Base-by-base conservation (phyloP, 2,113 vertebrate species). In the Phainopepla nitens region DNA sequence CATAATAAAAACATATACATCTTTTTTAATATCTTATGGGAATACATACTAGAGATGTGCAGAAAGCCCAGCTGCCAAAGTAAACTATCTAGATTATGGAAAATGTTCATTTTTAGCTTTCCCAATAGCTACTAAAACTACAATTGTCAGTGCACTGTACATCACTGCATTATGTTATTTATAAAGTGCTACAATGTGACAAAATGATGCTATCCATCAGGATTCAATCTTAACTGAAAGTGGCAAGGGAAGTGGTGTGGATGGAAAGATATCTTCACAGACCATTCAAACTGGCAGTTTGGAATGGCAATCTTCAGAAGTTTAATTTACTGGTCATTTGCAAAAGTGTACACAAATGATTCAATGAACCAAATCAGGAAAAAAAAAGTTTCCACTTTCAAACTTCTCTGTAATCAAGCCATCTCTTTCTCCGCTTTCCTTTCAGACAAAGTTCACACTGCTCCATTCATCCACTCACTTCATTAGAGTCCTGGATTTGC, bases 291-390 rank as follows among this genome's bases (percentile, higher is more conserved):
- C 92, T 76, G 69, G 87, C 95, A 96, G 87, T 93, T 94, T 90
- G 65, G 69, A 93, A 87, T 94, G 88, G 95, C 97, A 94, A 68
- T 88, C 97, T 96, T 95, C 76, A 87, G 90, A 97, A 93, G 51
- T 95, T 96, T 97, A 97, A 97, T 97, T 97, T 96, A 94, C 95
- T 97, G 90, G 92, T 95, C 96, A 97, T 97, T 96, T 97, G 88
- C 62, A 94, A 92, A 97, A 95, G 68, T 27, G 73, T 96, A 97
- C 66, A 94, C 91, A 96, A 93, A 89, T 76, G 50, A 92, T 84
- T 91, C 93, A 89, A 89, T 81, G 91, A 97, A 97, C 54, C 21
- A 95, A 90, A 95, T 81, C 71, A 45, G 31, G 77, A 95, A 72
- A 84, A 64, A 53, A 95, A 50, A 81, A 65, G 12, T 90, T 96